These are phyloP conservation scores for Heterodera filipjevi DNA, from an alignment of 2,888 invertebrate species.

Conservation along the genomic window DNA sequence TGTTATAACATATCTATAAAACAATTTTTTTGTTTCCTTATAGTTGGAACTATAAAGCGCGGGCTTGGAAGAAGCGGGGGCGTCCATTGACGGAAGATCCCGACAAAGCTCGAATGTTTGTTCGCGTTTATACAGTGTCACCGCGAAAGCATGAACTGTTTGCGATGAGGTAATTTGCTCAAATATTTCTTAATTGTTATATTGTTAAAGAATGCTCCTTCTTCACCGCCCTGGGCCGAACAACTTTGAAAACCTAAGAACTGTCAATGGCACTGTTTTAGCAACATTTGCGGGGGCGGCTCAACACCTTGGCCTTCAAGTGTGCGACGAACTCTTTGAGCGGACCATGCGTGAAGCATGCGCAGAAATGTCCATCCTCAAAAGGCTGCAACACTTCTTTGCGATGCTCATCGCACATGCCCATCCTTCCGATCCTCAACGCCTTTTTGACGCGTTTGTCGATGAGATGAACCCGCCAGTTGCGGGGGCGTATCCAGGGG, in stretches of 20 bases:
- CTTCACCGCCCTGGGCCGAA: not conserved
- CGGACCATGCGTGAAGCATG: not conserved
- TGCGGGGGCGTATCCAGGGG: not conserved
- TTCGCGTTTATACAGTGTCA: not conserved
- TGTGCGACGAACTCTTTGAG: not conserved
- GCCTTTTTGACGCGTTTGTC: not conserved
- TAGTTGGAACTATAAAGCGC: too few species aligned
- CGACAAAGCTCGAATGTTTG: slow-evolving; percentile 5
- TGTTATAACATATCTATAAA: too few species aligned
- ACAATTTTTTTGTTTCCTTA: too few species aligned
- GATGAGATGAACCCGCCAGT: slow-evolving; percentile 8
- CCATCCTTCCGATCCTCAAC: not conserved
- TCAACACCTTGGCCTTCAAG: slow-evolving; percentile 9
- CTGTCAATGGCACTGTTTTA: not conserved
- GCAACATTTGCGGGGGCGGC: slow-evolving; percentile 16
- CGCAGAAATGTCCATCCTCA: not conserved
- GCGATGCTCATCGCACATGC: slow-evolving; percentile 17
- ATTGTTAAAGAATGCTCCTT: not conserved
- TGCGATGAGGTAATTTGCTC: slow-evolving; percentile 10
- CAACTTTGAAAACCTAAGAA: not conserved
- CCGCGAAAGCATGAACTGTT: slow-evolving; percentile 8
- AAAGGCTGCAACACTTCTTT: slow-evolving; percentile 5
- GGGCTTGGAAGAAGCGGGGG: too few species aligned
- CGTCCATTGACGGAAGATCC: too few species aligned
- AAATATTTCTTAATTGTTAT: not conserved